Percentiles rank a stretch among this genome's conserved stretches.
Evolutionary conservation across 2,888 invertebrate genomes (phyloP).

Genomic region (Xestia xanthographa): DNA sequence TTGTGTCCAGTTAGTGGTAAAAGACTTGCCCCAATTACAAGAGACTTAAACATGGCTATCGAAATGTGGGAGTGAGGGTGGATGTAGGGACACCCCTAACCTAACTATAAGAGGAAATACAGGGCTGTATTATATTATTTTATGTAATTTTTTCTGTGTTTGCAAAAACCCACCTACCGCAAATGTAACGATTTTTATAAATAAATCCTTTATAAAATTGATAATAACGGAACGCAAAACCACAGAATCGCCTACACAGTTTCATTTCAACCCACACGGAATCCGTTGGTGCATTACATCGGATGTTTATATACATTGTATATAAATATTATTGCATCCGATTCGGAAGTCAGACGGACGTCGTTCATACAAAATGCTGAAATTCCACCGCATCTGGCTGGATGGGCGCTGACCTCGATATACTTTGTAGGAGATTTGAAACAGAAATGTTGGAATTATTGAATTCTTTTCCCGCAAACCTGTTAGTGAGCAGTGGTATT

Average conservation of each 20-base stretch:
- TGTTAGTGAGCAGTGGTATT: neutral
- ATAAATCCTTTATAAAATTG: conserved; percentile 6
- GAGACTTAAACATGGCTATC: too few species aligned
- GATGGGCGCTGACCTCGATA: conserved; percentile 30
- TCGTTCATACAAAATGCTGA: conserved; percentile 32
- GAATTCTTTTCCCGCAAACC: neutral
- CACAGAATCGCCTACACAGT: conserved; percentile 16
- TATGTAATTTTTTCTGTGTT: neutral
- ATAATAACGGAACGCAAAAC: conserved; percentile 28
- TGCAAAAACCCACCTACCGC: too few species aligned
- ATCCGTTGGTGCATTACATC: conserved; percentile 18
- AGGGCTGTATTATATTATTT: neutral
- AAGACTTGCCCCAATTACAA: neutral
- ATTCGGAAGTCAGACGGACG: conserved; percentile 22
- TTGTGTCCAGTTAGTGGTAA: neutral
- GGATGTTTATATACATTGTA: conserved; percentile 12
- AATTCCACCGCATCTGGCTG: conserved; percentile 38
- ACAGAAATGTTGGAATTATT: conserved; percentile 15
- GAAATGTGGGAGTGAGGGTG: neutral
- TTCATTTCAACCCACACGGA: conserved; percentile 42
- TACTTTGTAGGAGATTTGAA: conserved; percentile 20
- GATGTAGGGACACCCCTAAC: neutral
- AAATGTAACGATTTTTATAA: conserved; percentile 4
- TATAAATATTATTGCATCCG: conserved; percentile 41
- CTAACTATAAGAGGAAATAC: neutral